phyloP scores from a whole-genome alignment of 2,113 vertebrate species.

The Meles meles region DNA sequence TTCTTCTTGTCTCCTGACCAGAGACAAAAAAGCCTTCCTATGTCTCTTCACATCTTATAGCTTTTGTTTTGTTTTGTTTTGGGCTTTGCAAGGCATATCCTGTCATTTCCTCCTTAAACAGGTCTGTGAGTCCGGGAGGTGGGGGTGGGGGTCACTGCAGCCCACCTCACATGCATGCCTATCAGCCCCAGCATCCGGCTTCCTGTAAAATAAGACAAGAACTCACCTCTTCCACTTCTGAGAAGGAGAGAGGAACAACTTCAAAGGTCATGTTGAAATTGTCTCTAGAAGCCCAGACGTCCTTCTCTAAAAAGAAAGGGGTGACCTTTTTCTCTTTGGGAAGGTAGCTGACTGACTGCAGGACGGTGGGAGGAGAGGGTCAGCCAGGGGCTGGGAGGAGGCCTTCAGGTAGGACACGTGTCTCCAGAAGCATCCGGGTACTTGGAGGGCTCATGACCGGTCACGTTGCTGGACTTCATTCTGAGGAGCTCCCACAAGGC shows the following conservation, averaged over 20 bases:
- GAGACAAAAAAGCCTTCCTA: constrained; percentile 42
- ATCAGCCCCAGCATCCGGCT: background rate
- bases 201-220: background rate
- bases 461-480: background rate
- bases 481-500: background rate
- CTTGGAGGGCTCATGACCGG: background rate
- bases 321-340: constrained; percentile 38
- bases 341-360: background rate
- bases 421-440: background rate
- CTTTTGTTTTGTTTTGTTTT: background rate
- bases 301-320: constrained; percentile 24
- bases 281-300: constrained; percentile 7
- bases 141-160: background rate
- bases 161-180: background rate
- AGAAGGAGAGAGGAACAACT: constrained; percentile 18
- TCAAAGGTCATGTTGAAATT: constrained; percentile 64
- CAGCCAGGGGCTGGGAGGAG: background rate
- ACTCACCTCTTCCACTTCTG: background rate
- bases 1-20: constrained; percentile 39
- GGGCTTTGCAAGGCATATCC: constrained; percentile 16
- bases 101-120: constrained; percentile 20
- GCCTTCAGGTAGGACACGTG: background rate
- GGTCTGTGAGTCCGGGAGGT: background rate
- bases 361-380: background rate
- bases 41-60: constrained; percentile 36